Percentiles rank a stretch among this genome's conserved stretches.
phyloP scores from a whole-genome alignment of 1,140 invertebrate genomes.

The Planococcus citri region DNA sequence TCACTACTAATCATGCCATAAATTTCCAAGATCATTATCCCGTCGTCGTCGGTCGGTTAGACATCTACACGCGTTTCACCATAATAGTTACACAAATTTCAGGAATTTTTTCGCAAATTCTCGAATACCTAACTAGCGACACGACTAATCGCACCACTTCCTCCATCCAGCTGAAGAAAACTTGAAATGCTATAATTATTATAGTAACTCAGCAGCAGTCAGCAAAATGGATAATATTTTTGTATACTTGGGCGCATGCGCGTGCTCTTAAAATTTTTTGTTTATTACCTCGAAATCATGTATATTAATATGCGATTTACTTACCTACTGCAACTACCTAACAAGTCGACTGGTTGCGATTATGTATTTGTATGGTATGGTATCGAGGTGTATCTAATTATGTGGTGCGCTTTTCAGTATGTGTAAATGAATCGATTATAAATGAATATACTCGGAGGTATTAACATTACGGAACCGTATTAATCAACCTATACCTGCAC shows the following conservation, averaged over 20 bases:
- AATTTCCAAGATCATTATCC: too few relatives aligned
- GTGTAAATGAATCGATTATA: neutral
- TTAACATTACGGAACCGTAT: neutral
- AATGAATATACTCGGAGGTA: neutral
- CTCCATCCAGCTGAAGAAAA: too few relatives aligned
- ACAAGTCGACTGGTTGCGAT: neutral
- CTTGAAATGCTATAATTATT: too few relatives aligned
- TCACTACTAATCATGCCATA: too few relatives aligned
- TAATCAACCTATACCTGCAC: neutral
- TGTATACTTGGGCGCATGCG: neutral
- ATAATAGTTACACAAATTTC: too few relatives aligned
- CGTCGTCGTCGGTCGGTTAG: too few relatives aligned
- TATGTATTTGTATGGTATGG: neutral
- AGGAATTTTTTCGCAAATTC: too few relatives aligned
- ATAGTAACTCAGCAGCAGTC: too few relatives aligned
- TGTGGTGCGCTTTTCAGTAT: neutral
- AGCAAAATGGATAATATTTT: too few relatives aligned
- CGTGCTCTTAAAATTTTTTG: neutral
- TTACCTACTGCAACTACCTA: neutral
- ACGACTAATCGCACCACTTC: too few relatives aligned
- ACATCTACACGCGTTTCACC: too few relatives aligned
- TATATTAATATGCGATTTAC: constrained; percentile 11
- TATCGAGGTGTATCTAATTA: constrained; percentile 7
- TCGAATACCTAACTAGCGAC: too few relatives aligned
- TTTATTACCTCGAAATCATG: constrained; percentile 13